phyloP scores from a whole-genome alignment of 2,888 invertebrate species.

The Troides oblongomaculatus region DNA sequence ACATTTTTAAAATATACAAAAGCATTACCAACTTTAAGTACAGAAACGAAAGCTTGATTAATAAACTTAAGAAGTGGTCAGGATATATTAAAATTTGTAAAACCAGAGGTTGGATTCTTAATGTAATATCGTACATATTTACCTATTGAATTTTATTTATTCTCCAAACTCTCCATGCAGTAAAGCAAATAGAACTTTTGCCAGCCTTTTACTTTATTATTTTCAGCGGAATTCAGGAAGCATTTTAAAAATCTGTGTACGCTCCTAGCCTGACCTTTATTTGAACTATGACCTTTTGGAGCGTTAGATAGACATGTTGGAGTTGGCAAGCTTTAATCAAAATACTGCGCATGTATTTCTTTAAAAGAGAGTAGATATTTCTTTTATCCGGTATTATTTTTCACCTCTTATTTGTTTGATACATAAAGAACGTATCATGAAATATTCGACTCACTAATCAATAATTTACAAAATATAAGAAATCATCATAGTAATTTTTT shows the following conservation, averaged over 20 bases:
- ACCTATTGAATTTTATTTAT: not conserved
- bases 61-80: no score
- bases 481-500: no score
- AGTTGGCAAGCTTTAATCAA: not conserved
- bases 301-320: not conserved
- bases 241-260: not conserved
- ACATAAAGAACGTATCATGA: no score
- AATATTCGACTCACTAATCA: not conserved
- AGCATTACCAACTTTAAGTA: no score
- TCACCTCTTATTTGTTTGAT: not conserved
- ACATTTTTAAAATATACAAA: no score
- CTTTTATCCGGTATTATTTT: not conserved
- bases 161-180: not conserved
- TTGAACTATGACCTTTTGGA: slow-evolving; percentile 9
- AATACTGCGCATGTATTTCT: not conserved
- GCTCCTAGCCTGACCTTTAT: slow-evolving; percentile 2
- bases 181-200: not conserved
- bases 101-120: not conserved
- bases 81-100: no score
- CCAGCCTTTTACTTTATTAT: not conserved
- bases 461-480: not conserved
- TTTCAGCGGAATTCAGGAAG: not conserved
- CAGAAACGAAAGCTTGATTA: no score
- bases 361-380: not conserved
- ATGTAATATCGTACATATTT: not conserved